Conservation (phyloP, 2,113 vertebrate species). For the Zootoca vivipara region DNA sequence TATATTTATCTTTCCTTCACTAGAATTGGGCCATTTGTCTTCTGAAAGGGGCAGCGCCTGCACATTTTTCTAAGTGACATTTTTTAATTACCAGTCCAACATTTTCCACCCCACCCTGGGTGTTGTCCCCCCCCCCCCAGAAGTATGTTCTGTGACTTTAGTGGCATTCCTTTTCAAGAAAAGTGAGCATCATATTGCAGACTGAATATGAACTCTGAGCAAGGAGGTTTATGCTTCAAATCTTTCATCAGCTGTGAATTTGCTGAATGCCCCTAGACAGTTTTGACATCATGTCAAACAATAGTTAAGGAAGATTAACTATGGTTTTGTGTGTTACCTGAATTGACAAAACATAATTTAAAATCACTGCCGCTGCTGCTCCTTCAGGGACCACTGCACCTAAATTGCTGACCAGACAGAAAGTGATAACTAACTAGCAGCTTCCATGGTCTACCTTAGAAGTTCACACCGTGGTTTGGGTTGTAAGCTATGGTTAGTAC, state of each 20-base stretch:
- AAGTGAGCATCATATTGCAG: neutral
- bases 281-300: neutral
- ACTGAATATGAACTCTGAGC: neutral
- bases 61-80: conserved; percentile 4
- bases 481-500: neutral
- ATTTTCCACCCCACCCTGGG: neutral
- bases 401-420: neutral
- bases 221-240: conserved; percentile 2
- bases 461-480: neutral
- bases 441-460: neutral
- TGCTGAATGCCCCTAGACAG: neutral
- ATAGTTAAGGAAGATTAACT: neutral
- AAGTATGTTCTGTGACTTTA: neutral
- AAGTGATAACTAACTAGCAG: neutral
- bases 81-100: conserved; percentile 7
- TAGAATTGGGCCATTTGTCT: conserved; percentile 11
- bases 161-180: neutral
- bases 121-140: neutral
- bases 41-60: neutral
- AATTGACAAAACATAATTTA: neutral
- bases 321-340: neutral
- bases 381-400: neutral
- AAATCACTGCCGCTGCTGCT: neutral
- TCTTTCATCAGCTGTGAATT: neutral
- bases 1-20: neutral